Evolutionary conservation across 2,888 invertebrate genomes (phyloP), one percentile per base, ranked within the genome.

Genomic region (Sabatieria punctata): DNA sequence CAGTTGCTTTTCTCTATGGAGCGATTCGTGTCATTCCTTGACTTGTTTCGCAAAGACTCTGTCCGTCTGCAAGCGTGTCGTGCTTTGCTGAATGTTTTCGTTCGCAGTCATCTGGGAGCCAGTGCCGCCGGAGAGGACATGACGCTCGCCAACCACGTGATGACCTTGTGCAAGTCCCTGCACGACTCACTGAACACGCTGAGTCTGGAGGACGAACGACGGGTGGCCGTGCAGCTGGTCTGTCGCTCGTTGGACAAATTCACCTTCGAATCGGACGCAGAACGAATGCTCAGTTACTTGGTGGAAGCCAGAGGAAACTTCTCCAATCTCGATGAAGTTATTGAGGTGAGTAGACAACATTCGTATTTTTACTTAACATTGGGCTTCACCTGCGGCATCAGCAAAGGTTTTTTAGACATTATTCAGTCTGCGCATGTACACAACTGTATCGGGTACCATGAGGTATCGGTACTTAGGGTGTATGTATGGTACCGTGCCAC

Each of bases 281-380:
- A 93, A 63, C 81, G 82, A 57, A 86, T 88, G 65, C 72, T 97
- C 11, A 79, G 79, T 62, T 93, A 91, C 71, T 91, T 85, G 66
- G 91, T 86, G 1, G 88, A 91, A 65, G 82, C 85, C 15, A 75
- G 95, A 54, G 80, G 82, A 4, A 76, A 81, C 0, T 91, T 93
- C 69, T 80, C 82, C 43, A 89, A 88, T 70, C 73, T 95, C 35
- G 91, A 93, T 66, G 71, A 78, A 1, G 85, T 91, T 18, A 78
- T 88, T 38, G 74, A 85, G 70, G 84, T 83, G 67, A 66, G 69
- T 51, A 1, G 27, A n/a, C n/a, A n/a, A n/a, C n/a, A n/a, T n/a
- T n/a, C n/a, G n/a, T n/a, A n/a, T n/a, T n/a, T n/a, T n/a, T n/a
- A n/a, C n/a, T n/a, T n/a, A n/a, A n/a, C n/a, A n/a, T n/a, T n/a